Conservation (phyloP, 2,888 invertebrate species). For the Drosophila eohydei region DNA sequence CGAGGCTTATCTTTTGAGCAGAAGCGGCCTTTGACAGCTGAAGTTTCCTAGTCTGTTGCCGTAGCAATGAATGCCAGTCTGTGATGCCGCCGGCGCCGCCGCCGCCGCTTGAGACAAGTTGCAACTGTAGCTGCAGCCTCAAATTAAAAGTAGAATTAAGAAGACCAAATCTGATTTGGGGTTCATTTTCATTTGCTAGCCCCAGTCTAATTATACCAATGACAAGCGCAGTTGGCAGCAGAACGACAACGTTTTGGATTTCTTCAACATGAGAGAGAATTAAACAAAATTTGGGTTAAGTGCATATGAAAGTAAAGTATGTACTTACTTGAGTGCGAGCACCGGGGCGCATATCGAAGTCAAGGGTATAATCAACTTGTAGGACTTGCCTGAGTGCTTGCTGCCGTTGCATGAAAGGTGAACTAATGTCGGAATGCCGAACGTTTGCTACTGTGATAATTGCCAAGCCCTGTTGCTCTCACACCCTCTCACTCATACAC, state of each 20-base stretch:
- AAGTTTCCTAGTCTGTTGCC: conserved; percentile 44
- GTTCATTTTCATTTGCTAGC: conserved; percentile 24
- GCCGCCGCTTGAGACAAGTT: conserved; percentile 29
- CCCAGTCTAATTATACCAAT: conserved; percentile 20
- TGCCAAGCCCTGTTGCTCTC: conserved; percentile 53
- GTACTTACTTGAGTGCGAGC: conserved; percentile 3
- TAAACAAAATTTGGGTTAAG: conserved; percentile 68
- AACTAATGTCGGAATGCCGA: conserved; percentile 50
- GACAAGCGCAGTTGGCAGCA: conserved; percentile 7
- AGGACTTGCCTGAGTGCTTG: conserved; percentile 58
- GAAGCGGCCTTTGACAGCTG: conserved; percentile 42
- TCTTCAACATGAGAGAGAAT: conserved; percentile 33
- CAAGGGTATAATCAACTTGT: conserved; percentile 50
- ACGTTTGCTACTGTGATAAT: conserved; percentile 71
- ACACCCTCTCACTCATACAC: conserved; percentile 13
- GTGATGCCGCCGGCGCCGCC: conserved; percentile 7
- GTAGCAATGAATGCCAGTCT: conserved; percentile 57
- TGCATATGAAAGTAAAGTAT: conserved; percentile 23
- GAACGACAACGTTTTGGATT: conserved; percentile 26
- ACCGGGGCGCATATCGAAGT: conserved; percentile 16
- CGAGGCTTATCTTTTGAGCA: conserved; percentile 51
- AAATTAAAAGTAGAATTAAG: conserved; percentile 12
- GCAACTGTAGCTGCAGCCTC: conserved; percentile 4
- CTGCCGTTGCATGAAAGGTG: conserved; percentile 37
- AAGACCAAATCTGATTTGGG: conserved; percentile 34